These are phyloP conservation scores for Orchesella flavescens DNA, from an alignment of 2,888 invertebrate species.

Conservation along the genomic window DNA sequence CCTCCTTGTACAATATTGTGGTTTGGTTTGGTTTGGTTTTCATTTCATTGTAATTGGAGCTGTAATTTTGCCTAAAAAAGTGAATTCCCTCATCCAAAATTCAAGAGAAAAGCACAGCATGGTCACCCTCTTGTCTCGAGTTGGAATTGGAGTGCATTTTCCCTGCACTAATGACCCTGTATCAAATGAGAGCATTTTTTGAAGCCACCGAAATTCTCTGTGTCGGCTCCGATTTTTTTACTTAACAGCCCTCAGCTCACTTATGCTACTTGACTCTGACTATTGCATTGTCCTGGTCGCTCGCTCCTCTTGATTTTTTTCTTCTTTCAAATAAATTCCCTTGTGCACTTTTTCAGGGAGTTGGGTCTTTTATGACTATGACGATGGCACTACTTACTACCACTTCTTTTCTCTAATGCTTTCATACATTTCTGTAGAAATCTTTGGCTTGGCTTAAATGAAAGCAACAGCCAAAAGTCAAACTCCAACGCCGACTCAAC, in stretches of 20 bases:
- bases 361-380: conserved; percentile 21
- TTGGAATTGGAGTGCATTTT: conserved; percentile 42
- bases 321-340: conserved; percentile 37
- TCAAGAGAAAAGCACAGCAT: conserved; percentile 52
- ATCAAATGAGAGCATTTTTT: conserved; percentile 41
- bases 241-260: conserved; percentile 9
- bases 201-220: conserved; percentile 12
- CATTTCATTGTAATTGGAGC: conserved; percentile 42
- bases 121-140: conserved; percentile 59
- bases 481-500: conserved; percentile 32
- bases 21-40: too few species aligned
- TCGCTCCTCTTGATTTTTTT: conserved; percentile 36
- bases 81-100: not conserved
- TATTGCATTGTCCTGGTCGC: too few species aligned
- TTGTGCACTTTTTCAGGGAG: conserved; percentile 23
- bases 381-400: conserved; percentile 15
- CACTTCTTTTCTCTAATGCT: conserved; percentile 39
- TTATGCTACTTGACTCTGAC: conserved; percentile 53
- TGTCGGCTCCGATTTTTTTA: conserved; percentile 52
- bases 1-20: too few species aligned
- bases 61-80: not conserved
- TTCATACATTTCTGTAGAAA: conserved; percentile 44
- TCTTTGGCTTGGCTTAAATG: conserved; percentile 43
- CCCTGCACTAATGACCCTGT: conserved; percentile 58
- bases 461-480: conserved; percentile 14